A percentile compares a stretch with the other conserved stretches of the same genome.
phyloP scores from a whole-genome alignment of 1,140 invertebrate species.

The Anagrus nilaparvatae region DNA sequence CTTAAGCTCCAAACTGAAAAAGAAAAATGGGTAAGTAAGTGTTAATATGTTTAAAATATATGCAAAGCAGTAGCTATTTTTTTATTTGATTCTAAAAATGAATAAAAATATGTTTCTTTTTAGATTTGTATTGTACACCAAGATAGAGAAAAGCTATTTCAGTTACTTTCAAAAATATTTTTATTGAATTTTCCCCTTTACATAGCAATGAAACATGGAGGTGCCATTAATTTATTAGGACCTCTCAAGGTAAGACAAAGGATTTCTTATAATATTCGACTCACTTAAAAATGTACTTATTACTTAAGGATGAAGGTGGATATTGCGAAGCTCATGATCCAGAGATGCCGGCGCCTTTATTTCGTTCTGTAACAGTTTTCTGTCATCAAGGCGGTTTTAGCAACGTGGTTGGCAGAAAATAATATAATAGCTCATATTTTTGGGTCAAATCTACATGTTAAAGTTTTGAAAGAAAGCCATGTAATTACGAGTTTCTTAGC shows the following conservation, averaged over 20 bases:
- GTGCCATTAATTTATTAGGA: constrained; percentile 35
- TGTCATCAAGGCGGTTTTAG: constrained; percentile 79
- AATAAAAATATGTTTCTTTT: no score
- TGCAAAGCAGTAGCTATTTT: no score
- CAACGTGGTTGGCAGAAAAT: constrained; percentile 80
- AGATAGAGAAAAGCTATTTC: constrained; percentile 67
- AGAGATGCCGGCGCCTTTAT: constrained; percentile 79
- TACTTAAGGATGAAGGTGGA: constrained; percentile 35
- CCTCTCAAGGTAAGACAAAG: constrained; percentile 31
- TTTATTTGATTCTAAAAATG: no score
- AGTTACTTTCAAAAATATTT: constrained; percentile 72
- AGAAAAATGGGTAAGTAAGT: no score
- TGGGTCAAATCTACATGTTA: constrained; percentile 91
- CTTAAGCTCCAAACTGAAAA: no score
- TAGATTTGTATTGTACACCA: no score
- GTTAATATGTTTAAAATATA: no score
- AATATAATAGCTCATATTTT: constrained; percentile 92
- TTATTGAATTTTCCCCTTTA: constrained; percentile 85
- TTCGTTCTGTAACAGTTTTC: constrained; percentile 83
- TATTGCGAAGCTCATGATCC: constrained; percentile 89
- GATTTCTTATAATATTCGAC: background rate
- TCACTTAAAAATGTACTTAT: background rate
- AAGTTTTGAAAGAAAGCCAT: constrained; percentile 91
- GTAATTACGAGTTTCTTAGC: constrained; percentile 87
- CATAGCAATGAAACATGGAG: constrained; percentile 77